Base-by-base conservation (phyloP, 64 coral and sea anemone genomes). In the Anthopleura sola region DNA sequence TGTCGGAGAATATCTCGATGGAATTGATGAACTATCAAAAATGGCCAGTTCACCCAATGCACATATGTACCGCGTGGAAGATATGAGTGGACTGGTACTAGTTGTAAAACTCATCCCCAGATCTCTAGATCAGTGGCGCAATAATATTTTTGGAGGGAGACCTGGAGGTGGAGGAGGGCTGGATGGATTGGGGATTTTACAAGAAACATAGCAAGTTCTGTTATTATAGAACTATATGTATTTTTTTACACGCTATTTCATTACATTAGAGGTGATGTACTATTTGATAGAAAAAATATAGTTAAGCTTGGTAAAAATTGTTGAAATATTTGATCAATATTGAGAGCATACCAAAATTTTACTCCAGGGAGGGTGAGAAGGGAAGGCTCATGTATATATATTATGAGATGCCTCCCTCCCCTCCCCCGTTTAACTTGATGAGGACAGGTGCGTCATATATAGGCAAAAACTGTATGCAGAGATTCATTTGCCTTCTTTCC, bases 1-100 rank as follows among this genome's bases (percentile, higher is more conserved):
- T 26, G 88, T 94, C 8, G 93, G 93, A 18, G 91, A 93, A 40
- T 93, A 93, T 37, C 62, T 93, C 19, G 91, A 93, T 21, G 91
- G 91, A 19, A 84, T 93, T 2, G 74, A 85, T n/a, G 91, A 93
- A 47, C 33, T 93, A 34, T 57, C 85, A 11, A 74, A 85, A 85
- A 88, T 93, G 86, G 91, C 91, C 26, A 93, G 86, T 48, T 88
- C 91, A 1, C 51, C 79, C 0, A 50, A 88, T 12, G 86, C 91
- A 2, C 91, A 93, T 17, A 93, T 93, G 91, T 93, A 88, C 57
- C 86, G 91, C 1, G 91, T 93, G 9, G 60, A 83, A 32, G 83
- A 85, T 53, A 84, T 93, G 86, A 88, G 39, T 23, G 86, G 81
- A 62, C 57, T 93, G 80, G 86, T 44, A 1, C 75, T 83, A 24